Evolutionary conservation across 2,113 vertebrate genomes (phyloP).

Genomic region (Strix uralensis): DNA sequence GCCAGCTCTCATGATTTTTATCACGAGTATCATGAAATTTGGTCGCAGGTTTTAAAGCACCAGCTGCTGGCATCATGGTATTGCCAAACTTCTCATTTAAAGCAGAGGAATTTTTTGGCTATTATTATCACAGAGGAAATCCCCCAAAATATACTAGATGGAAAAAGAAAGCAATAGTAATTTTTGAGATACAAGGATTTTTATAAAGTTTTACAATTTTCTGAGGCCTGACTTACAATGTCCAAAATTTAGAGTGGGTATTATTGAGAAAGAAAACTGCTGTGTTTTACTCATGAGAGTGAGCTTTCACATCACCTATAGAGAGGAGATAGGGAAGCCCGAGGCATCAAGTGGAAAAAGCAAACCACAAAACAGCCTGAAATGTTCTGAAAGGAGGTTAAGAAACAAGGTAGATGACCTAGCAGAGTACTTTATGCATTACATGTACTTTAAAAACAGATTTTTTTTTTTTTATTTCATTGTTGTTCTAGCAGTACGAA

Average conservation of each 20-base stretch:
- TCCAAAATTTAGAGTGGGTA: background rate
- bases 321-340: background rate
- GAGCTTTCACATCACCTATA: background rate
- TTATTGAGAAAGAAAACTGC: background rate
- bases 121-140: background rate
- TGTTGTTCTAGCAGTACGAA: background rate
- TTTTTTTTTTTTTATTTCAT: background rate
- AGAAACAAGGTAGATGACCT: background rate
- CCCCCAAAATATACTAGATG: background rate
- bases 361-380: background rate
- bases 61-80: background rate
- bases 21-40: background rate
- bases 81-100: background rate
- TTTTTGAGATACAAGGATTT: background rate
- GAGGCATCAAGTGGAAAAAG: background rate
- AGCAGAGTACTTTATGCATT: background rate
- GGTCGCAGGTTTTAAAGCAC: background rate
- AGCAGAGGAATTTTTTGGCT: background rate
- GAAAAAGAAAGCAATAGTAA: background rate
- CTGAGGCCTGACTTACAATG: background rate
- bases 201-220: background rate
- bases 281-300: background rate
- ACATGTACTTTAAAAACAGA: background rate
- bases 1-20: background rate
- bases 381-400: background rate